Evolutionary conservation across 2,888 invertebrate genomes (phyloP), one percentile per base, ranked within the genome.

Genomic region (Lepidochrysops patricia): DNA sequence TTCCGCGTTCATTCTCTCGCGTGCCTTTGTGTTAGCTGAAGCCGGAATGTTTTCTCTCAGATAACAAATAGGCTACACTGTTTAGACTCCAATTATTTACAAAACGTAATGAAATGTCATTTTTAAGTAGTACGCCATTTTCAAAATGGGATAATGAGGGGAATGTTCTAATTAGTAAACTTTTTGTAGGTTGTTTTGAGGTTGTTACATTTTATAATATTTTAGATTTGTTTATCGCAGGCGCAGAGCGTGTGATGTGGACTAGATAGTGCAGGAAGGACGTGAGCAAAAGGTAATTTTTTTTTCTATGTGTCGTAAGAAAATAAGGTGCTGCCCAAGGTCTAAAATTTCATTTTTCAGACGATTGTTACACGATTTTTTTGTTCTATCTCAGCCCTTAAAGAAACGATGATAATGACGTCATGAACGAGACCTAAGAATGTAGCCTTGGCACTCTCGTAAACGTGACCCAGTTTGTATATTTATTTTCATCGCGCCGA

Each of bases 21-120:
- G 43, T 43, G 58, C 62, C 67, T 67, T 67, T 67, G 64, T 67
- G 67, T 60, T 60, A 43, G 64, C 64, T 63, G 61, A 57, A 60
- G 50, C 62, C 49, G 58, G 60, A 61, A 65, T 65, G 64, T 61
- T 70, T 79, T 77, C 77, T 73, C 74, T 73, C 69, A 74, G 77
- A 76, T 79, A 82, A 78, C 77, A 80, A 79, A 80, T 80, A 79
- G 77, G 79, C 73, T 73, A 73, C 73, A 75, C 73, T 75, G 77
- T 76, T 81, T 77, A 80, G 71, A 75, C 75, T 72, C 74, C 79
- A 83, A 82, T 80, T 67, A 67, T 72, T 62, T 37, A 60, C 50
- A 49, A 50, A 19, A 43, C 35, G 43, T 56, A 56, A 62, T 56
- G 26, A 54, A 29, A 54, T 27, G 26, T 52, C 27, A 52, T 26